These are phyloP conservation scores for Panthera tigris DNA, from an alignment of 2,113 vertebrate species.

Conservation along the genomic window DNA sequence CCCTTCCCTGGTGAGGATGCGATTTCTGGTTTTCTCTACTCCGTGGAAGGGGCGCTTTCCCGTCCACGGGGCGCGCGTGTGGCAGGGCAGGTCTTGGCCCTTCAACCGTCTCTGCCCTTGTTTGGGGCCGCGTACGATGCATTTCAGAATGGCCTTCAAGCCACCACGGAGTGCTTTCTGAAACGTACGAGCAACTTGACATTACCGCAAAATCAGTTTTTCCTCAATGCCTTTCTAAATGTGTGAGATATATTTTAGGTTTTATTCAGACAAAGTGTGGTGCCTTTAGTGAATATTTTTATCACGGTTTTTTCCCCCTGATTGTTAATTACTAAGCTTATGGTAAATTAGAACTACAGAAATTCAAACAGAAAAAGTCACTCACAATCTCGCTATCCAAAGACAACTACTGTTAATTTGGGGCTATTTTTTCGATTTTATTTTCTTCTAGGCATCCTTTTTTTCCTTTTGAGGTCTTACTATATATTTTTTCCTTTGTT, in stretches of 20 bases:
- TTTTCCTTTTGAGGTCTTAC: neutral
- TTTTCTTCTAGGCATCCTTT: neutral
- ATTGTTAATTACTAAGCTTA: neutral
- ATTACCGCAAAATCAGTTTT: neutral
- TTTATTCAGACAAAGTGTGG: neutral
- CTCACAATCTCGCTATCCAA: neutral
- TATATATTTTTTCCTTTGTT: neutral
- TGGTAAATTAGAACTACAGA: neutral
- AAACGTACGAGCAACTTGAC: neutral
- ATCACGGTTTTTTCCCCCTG: neutral
- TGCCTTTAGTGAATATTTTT: neutral
- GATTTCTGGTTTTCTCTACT: rapidly evolving
- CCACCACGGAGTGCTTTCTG: neutral
- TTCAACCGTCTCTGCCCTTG: no score
- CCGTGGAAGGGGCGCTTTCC: rapidly evolving
- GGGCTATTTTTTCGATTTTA: neutral
- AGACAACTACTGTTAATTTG: neutral
- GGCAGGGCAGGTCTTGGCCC: rapidly evolving
- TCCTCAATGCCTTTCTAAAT: neutral
- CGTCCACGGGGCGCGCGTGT: neutral
- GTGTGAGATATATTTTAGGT: neutral
- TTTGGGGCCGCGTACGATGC: neutral
- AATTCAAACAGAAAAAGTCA: neutral
- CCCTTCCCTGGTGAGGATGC: rapidly evolving
- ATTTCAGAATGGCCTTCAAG: rapidly evolving